Evolutionary conservation across 2,797 vertebrate genomes (phyloP), one percentile per base, ranked within the genome.

Genomic region (Artibeus jamaicensis): DNA sequence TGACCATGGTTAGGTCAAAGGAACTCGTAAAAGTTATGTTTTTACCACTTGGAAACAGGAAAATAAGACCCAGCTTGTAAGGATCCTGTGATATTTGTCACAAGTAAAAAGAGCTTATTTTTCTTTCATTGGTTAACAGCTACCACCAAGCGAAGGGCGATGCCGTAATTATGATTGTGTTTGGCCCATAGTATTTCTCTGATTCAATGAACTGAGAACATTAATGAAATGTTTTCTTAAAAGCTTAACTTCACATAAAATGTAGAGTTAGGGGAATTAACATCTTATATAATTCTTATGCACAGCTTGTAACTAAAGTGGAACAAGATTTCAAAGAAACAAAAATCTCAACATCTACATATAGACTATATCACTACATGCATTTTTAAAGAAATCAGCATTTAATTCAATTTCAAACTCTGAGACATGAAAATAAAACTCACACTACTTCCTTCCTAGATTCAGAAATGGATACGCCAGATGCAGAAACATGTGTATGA

Each of bases 171-270:
- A 85, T 24, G 24, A 76, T 12, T 71, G 4, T 86, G 19, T 92
- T 86, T 71, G 57, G n/a, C 5, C 2, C 34, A 81, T 50, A 42
- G 22, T 46, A n/a, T 44, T 88, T 92, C 34, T 82, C 73, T 88
- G 44, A 57, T 0, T 93, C 68, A 50, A 3, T 42, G 79, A 96
- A 87, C 9, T 9, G 74, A 68, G 53, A 90, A 91, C 22, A 70
- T 48, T 70, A 70, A 85, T 53, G 48, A 90, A 96, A 65, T 34
- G 4, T 78, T 96, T 96, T 44, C 34, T 97, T 87, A 91, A 85
- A 94, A 87, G 19, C 74, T 91, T 77, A 91, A 73, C 34, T 86
- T 68, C n/a, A 44, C 62, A 86, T 95, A 57, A 85, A 94, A 93
- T 85, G 57, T 62, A 10, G 59, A 32, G 44, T 74, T 84, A 79